Base-by-base conservation (phyloP, 2,113 vertebrate species). In the Heteronetta atricapilla region DNA sequence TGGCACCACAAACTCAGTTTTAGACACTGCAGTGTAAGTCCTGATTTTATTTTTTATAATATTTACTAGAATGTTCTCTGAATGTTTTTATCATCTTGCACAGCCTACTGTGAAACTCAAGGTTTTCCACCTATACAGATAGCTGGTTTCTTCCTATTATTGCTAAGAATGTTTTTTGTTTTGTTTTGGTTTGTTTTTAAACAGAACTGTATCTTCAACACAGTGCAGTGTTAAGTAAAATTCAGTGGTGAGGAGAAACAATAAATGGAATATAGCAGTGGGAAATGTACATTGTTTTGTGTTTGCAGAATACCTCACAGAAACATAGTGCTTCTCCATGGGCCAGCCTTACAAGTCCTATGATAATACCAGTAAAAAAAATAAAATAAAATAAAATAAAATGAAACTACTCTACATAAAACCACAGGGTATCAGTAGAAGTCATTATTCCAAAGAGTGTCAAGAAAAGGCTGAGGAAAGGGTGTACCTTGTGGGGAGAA, bases 1-100 rank as follows among this genome's bases (percentile, higher is more conserved):
- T 96, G 93, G 95, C 95, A 95, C 74, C 70, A 90, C 89, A 86
- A 87, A 94, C 84, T 86, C 93, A 31, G 75, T 88, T 95, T 93
- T 63, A 93, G 89, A 94, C 31, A 53, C 76, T 64, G 82, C 33
- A 89, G 85, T 92, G 74, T 66, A 95, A 92, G 11, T 75, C 60
- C 33, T 90, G 72, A 18, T 92, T 92, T 93, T 91, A 69, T 83
- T 96, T 82, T 93, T 87, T 36, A 60, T 93, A 40, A 62, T 75
- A 74, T 38, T n/a, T 66, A 88, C 75, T 82, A 56, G 53, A 95
- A 64, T 28, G 17, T 70, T 88, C 55, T 55, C 58, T 8, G 84
- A 80, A 83, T 92, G 89, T 73, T 70, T 77, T 84, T 52, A 36
- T 76, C n/a, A 67, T 74, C 79, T 93, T 93, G 92, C 94, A 68